Evolutionary conservation across 2,113 vertebrate species (phyloP), one percentile per base, ranked within the genome.

Genomic region (Poeciliopsis retropinna): DNA sequence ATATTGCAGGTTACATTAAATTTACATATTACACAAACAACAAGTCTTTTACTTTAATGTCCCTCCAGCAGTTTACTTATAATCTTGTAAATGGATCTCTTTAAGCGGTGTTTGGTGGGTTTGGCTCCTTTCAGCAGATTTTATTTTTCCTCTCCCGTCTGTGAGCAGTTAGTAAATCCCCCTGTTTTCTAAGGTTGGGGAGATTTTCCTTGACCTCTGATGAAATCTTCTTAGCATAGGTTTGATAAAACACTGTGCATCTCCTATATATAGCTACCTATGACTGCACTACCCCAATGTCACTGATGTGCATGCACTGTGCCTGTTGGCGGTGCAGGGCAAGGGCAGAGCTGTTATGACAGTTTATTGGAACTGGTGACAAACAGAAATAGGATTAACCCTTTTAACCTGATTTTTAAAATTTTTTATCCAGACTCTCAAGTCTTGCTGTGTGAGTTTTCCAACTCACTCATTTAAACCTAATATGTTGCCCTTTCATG

Each of bases 361-460:
- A 91, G 85, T 88, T 89, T 83, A 89, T 84, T 88, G 82, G 81
- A 92, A 84, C 80, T 34, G 74, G 65, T 91, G 90, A 88, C 90
- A 91, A 57, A 89, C 88, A 88, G 84, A 91, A 90, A 89, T 88
- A 90, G 84, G 82, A 91, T 90, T 88, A 91, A 90, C 88, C 87
- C 84, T 88, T 90, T 92, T 82, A 87, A 90, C 79, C 86, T 70
- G 60, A 72, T 72, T 76, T 80, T 80, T 81, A 61, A 4, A 31
- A n/a, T 51, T 28, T 54, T 34, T 60, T 39, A 82, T 29, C 41
- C 27, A 60, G 70, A 82, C 57, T 71, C 68, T 84, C 79, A 76
- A 72, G 74, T 85, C 51, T 87, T 57, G 57, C 77, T 60, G 73
- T 72, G 73, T 41, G 39, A 41, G 14, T 85, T 85, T 83, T 71